Percentiles rank a stretch among this genome's conserved stretches.
phyloP scores from a whole-genome alignment of 2,113 vertebrate species.

The Microcebus murinus region DNA sequence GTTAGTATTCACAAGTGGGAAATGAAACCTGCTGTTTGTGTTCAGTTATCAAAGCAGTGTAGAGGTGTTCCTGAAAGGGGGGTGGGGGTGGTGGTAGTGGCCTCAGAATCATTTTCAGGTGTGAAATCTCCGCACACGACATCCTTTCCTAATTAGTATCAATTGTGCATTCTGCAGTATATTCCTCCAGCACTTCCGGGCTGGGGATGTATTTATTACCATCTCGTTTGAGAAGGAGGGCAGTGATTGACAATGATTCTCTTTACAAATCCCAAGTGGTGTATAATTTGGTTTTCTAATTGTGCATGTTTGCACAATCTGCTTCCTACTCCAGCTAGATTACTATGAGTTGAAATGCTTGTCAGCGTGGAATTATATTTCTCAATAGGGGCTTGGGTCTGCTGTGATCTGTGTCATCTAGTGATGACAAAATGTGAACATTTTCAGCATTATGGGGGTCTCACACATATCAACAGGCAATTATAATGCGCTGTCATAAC shows the following conservation, averaged over 20 bases:
- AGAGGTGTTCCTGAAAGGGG: not conserved
- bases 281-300: slow-evolving; percentile 58
- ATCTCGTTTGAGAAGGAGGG: slow-evolving; percentile 14
- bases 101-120: not conserved
- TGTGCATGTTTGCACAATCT: slow-evolving; percentile 21
- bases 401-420: not conserved
- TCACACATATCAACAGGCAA: not conserved
- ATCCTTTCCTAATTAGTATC: not conserved
- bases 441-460: not conserved
- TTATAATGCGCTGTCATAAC: not conserved
- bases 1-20: slow-evolving; percentile 17
- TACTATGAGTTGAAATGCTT: not conserved
- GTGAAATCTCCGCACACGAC: not conserved
- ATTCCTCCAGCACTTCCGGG: not conserved
- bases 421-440: not conserved
- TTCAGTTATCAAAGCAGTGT: not conserved
- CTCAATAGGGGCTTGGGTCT: not conserved
- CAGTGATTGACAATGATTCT: slow-evolving; percentile 16
- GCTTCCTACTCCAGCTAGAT: not conserved
- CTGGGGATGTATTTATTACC: not conserved
- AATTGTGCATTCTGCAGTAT: not conserved
- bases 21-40: not conserved
- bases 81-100: not conserved
- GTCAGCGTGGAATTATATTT: not conserved
- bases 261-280: slow-evolving; percentile 34